Conservation (phyloP, 2,888 invertebrate genomes). For the Cybosia mesomella region DNA sequence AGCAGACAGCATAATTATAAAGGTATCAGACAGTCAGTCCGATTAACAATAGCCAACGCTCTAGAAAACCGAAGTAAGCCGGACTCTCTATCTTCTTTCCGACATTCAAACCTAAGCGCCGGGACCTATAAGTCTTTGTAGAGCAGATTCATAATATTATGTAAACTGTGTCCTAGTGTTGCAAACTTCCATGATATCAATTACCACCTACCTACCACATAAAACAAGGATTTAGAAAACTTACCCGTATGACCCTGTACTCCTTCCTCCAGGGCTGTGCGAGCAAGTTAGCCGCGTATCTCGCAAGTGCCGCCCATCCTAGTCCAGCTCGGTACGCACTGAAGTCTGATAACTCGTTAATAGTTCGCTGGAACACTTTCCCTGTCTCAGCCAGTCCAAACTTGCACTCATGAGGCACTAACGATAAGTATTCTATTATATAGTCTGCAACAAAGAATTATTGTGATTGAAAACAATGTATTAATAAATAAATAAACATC, state of each 20-base stretch:
- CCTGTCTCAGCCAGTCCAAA: constrained; percentile 92
- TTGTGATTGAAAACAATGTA: constrained; percentile 4
- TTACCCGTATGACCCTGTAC: constrained; percentile 92
- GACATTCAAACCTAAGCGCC: too few species aligned
- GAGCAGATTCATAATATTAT: too few species aligned
- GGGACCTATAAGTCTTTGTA: too few species aligned
- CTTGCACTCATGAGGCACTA: constrained; percentile 93
- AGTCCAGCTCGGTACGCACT: constrained; percentile 93
- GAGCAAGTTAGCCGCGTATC: constrained; percentile 94
- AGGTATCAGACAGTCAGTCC: too few species aligned
- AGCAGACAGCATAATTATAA: too few species aligned
- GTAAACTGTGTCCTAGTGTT: too few species aligned
- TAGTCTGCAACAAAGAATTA: constrained; percentile 85
- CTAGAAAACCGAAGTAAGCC: too few species aligned
- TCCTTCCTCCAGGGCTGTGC: constrained; percentile 96
- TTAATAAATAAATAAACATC: not conserved
- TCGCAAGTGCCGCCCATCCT: constrained; percentile 94
- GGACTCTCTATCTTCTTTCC: too few species aligned
- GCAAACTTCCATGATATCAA: not conserved
- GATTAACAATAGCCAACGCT: too few species aligned
- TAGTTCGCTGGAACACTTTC: constrained; percentile 91
- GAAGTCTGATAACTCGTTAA: constrained; percentile 90
- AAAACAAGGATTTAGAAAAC: constrained; percentile 26
- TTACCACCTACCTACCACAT: not conserved
- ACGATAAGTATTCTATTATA: constrained; percentile 92